Evolutionary conservation across 2,888 invertebrate species (phyloP), one percentile per base, ranked within the genome.

Genomic region (Lymantria monacha): DNA sequence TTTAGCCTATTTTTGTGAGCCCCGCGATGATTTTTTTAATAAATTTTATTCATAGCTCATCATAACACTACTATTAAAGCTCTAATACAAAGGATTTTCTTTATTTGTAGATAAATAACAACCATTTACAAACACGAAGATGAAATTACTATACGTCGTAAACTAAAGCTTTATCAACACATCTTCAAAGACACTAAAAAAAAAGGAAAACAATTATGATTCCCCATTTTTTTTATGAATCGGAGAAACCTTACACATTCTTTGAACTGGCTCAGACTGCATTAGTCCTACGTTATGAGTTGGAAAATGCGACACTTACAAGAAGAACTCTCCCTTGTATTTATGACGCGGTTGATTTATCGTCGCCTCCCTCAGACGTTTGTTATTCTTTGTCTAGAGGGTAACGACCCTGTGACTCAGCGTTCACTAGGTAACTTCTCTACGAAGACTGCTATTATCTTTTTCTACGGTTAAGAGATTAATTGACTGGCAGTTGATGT

Each of bases 301-400:
- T 71, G 78, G 77, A 77, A 77, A 77, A 77, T 72, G 78, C 73
- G 77, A 77, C 78, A 77, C 77, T 76, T 77, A 74, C 74, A 22
- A 65, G 66, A 64, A 61, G 49, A 61, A 64, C 66, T 63, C 72
- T 73, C 66, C 74, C 73, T 71, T 49, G n/a, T 44, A 76, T 77
- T 75, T 77, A 77, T 77, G 77, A 77, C 75, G 72, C 66, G 69
- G 65, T 69, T 77, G 77, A 77, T 77, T 77, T 77, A 77, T 77
- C 63, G 67, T 68, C 71, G 69, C 70, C 74, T 60, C 56, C 59
- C 66, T 58, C 53, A 66, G 65, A 64, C 68, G 65, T 62, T 74
- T 72, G 74, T 77, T 77, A 76, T 77, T 76, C 75, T 73, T 76
- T 72, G 74, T 74, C 55, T 55, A 49, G 54, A 65, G 76, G 69